phyloP scores from a whole-genome alignment of 2,113 vertebrate species.

The Picathartes gymnocephalus region DNA sequence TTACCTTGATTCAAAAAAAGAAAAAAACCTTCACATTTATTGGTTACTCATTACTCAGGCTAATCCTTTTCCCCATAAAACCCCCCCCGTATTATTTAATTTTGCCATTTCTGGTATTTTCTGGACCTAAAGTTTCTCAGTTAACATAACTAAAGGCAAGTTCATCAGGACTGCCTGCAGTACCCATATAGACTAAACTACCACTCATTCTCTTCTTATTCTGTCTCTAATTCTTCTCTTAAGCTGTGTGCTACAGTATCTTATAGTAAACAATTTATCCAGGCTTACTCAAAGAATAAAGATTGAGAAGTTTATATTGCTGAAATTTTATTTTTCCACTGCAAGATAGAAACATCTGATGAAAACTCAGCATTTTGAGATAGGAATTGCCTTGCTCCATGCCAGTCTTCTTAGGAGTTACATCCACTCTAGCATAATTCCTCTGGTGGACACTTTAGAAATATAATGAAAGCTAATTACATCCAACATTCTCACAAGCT shows the following conservation, averaged over 20 bases:
- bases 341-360: neutral
- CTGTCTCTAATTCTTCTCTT: neutral
- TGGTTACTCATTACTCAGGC: neutral
- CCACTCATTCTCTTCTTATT: neutral
- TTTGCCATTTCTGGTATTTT: neutral
- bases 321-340: neutral
- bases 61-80: neutral
- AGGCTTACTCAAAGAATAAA: neutral
- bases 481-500: neutral
- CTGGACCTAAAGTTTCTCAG: neutral
- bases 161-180: neutral
- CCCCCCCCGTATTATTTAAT: neutral
- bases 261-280: neutral
- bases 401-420: neutral
- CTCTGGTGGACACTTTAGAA: neutral
- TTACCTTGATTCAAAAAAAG: neutral
- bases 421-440: neutral
- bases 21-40: neutral
- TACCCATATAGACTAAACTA: neutral
- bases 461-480: neutral
- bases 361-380: neutral
- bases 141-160: neutral
- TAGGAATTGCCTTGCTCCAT: neutral
- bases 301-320: neutral
- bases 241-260: neutral